A percentile compares a stretch with the other conserved stretches of the same genome.
Evolutionary conservation across 2,888 invertebrate species (phyloP).

Genomic region (Leptopilina myrica): DNA sequence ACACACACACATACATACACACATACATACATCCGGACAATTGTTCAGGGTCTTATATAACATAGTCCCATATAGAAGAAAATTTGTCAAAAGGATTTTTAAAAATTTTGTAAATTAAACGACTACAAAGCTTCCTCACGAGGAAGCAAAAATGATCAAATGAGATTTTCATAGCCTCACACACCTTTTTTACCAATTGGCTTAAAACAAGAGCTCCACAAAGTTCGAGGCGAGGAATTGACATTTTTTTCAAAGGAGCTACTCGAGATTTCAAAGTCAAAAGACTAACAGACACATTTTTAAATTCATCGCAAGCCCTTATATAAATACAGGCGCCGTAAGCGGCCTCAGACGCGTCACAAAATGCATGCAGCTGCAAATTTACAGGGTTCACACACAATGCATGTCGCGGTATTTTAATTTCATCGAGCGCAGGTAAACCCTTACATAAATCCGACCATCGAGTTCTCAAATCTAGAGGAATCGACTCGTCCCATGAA

Average conservation of each 20-base stretch:
- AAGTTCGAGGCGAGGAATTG: neutral
- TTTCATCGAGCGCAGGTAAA: neutral
- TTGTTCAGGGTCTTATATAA: too few species aligned
- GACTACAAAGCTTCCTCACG: too few species aligned
- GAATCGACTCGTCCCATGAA: neutral
- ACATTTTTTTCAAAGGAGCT: neutral
- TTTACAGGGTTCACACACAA: slow-evolving; percentile 9
- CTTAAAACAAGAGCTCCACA: neutral
- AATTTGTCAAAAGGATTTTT: too few species aligned
- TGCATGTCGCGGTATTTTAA: slow-evolving; percentile 37
- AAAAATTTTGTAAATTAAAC: too few species aligned
- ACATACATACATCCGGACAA: too few species aligned
- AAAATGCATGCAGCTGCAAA: slow-evolving; percentile 42
- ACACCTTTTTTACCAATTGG: neutral
- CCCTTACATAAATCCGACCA: neutral
- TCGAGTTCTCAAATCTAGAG: neutral
- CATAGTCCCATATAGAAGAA: too few species aligned
- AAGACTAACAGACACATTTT: neutral
- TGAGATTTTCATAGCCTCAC: neutral
- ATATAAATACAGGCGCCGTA: slow-evolving; percentile 44
- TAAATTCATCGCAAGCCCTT: neutral
- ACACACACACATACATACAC: too few species aligned
- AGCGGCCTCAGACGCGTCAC: slow-evolving; percentile 41
- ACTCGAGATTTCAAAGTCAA: slow-evolving; percentile 5
- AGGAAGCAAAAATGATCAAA: neutral